These are phyloP conservation scores for Caenorhabditis angaria DNA, from an alignment of 2,888 invertebrate species.

Conservation along the genomic window DNA sequence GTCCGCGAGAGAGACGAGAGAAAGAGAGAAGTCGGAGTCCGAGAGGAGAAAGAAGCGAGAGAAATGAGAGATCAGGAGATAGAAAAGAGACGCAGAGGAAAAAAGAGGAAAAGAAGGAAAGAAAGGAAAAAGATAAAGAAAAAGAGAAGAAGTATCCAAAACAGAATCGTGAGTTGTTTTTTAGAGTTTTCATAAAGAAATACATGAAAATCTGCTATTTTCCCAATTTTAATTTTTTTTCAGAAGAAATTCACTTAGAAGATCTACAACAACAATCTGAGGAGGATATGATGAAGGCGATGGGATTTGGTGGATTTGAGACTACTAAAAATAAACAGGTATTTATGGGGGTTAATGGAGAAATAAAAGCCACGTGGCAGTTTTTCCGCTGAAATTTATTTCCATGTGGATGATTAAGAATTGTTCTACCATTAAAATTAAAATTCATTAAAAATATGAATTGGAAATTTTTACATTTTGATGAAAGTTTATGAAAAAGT, in stretches of 20 bases:
- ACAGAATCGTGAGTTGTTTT: constrained; percentile 3
- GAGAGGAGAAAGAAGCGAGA: not conserved
- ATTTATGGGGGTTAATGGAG: not conserved
- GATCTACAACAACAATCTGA: constrained; percentile 27
- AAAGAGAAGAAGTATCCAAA: constrained; percentile 10
- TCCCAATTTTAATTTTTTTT: constrained; percentile 9
- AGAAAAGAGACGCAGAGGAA: not conserved
- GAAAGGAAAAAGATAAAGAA: constrained; percentile 8
- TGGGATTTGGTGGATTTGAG: constrained; percentile 96
- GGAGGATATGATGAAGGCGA: constrained; percentile 75
- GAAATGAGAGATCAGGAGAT: no score
- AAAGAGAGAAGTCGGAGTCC: constrained; percentile 31
- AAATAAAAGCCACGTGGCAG: not conserved
- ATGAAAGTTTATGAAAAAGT: no score
- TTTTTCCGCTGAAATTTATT: not conserved
- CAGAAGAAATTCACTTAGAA: constrained; percentile 37
- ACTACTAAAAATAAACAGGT: constrained; percentile 81
- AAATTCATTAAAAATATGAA: no score
- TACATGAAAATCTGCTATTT: not conserved
- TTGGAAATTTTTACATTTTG: no score
- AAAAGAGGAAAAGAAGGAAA: no score
- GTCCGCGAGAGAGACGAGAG: constrained; percentile 40
- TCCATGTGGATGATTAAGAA: no score
- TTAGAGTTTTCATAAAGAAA: not conserved
- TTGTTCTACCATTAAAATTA: no score